Conservation (phyloP, 2,888 invertebrate genomes). For the Smittia aterrima region DNA sequence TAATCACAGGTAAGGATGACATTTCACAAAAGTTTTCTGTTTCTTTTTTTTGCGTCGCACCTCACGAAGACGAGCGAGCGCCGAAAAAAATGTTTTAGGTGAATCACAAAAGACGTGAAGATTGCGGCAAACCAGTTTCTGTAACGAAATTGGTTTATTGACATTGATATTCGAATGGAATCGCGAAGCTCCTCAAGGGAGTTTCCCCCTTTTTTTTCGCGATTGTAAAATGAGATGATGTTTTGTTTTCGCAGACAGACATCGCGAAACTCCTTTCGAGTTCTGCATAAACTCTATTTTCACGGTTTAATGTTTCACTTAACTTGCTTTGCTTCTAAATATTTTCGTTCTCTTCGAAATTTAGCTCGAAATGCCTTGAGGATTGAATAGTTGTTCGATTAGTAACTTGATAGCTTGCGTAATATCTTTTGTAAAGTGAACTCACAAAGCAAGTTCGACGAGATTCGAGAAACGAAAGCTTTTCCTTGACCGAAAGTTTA, state of each 20-base stretch:
- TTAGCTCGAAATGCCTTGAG: no score
- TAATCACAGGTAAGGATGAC: constrained; percentile 47
- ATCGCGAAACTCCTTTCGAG: neutral
- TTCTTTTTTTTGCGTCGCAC: neutral
- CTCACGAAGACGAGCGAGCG: no score
- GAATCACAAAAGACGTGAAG: neutral
- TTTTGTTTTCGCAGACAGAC: neutral
- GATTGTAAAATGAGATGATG: neutral
- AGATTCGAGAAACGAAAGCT: no score
- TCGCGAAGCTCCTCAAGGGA: neutral
- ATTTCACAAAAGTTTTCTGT: constrained; percentile 10
- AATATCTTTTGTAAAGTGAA: no score
- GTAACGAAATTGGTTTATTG: neutral
- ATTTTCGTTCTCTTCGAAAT: no score
- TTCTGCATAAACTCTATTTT: neutral
- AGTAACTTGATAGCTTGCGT: no score
- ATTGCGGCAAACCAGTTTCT: constrained; percentile 9
- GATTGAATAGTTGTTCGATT: no score
- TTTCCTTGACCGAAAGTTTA: no score
- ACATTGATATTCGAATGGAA: constrained; percentile 11
- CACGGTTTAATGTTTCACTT: constrained; percentile 8
- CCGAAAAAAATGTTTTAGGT: no score
- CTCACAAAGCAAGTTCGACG: no score
- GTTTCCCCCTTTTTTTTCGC: constrained; percentile 1
- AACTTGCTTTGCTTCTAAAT: neutral